These are phyloP conservation scores for Ommatoiulus sabulosus DNA, from an alignment of 2,888 invertebrate genomes.

Conservation along the genomic window DNA sequence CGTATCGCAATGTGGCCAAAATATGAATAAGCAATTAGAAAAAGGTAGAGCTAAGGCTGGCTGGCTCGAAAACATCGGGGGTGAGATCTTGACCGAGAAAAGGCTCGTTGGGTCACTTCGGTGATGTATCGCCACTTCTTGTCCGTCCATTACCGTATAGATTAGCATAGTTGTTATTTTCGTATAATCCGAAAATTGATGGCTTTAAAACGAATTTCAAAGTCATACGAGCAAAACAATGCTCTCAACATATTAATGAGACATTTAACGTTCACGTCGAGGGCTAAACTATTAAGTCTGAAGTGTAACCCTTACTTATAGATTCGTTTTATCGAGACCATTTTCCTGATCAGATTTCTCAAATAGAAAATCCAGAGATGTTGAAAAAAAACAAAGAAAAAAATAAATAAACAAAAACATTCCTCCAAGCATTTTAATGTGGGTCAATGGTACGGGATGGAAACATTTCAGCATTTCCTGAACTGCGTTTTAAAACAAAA, in stretches of 20 bases:
- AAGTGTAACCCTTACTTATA: background rate
- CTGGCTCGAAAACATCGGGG: background rate
- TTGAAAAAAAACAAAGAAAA: background rate
- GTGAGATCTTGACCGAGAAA: slow-evolving; percentile 43
- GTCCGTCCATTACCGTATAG: background rate
- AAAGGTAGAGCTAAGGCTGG: background rate
- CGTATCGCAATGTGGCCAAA: slow-evolving; percentile 15
- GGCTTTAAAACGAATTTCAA: background rate
- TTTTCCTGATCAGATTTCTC: background rate
- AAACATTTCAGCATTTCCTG: too few species aligned
- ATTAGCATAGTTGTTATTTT: slow-evolving; percentile 1
- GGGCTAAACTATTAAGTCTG: background rate
- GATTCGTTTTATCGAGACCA: background rate
- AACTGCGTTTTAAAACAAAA: background rate
- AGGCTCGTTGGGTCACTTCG: background rate
- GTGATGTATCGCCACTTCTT: background rate
- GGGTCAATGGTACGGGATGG: too few species aligned
- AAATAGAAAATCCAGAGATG: background rate
- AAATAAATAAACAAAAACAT: background rate
- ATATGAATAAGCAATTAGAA: slow-evolving; percentile 34
- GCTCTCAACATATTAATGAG: background rate
- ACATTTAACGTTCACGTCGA: background rate
- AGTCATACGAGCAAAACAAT: background rate
- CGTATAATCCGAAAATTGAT: slow-evolving; percentile 12
- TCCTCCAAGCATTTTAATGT: too few species aligned